Evolutionary conservation across 1,140 invertebrate species (phyloP), one percentile per base, ranked within the genome.

Genomic region (Melipona quadrifasciata): DNA sequence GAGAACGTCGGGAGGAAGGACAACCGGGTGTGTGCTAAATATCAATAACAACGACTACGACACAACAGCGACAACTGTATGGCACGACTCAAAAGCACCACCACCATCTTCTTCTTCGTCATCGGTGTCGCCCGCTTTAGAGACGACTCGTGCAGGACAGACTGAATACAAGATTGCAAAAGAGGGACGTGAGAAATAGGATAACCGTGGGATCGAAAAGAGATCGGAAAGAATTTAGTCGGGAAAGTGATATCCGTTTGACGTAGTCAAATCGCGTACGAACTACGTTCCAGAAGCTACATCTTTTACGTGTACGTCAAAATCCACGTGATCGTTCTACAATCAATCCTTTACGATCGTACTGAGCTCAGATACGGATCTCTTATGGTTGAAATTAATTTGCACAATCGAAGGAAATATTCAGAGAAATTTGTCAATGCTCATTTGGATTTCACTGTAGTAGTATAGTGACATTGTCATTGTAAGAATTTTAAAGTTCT

Each of bases 11-110:
- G 27, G 12, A 19, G 27, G 57, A 31, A 57, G 80, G 51, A 67
- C 14, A 21, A 47, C 61, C n/a, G 57, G 27, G 57, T 47, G 55
- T 47, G 55, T 76, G 68, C 58, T 77, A 72, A 84, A 53, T 80
- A 82, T 78, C 86, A 75, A 82, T 77, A 85, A 83, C 84, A 89
- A 85, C 71, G 65, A 88, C 65, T 84, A 89, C 65, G 86, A 88
- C 82, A 78, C 87, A 81, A 88, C 57, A 90, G 61, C 74, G 76
- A 82, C 75, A 90, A 80, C 70, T 61, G 82, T 47, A 71, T 72
- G 85, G 75, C 57, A 80, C 57, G 68, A 65, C 55, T 80, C 67
- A 73, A 88, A 31, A 80, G 74, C 72, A 82, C 75, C 82, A 80
- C 64, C 75, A 67, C 57, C 74, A 77, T 80, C 67, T 72, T 82